A percentile compares a stretch with the other conserved stretches of the same genome.
Evolutionary conservation across 2,113 vertebrate genomes (phyloP).

Genomic region (Hiodon tergisus): DNA sequence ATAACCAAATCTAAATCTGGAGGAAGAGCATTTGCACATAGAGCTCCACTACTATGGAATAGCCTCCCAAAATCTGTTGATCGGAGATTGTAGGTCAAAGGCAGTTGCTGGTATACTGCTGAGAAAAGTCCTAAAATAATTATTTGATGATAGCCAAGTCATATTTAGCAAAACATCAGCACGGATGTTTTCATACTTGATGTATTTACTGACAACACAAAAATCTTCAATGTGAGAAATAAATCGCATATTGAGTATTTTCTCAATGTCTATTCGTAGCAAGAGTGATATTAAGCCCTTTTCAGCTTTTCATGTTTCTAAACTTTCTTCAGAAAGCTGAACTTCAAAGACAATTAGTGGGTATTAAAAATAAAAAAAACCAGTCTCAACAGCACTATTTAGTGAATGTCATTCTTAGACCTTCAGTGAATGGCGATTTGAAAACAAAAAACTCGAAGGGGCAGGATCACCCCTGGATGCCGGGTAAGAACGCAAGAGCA

Average conservation of each 20-base stretch:
- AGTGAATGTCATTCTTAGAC: constrained; percentile 27
- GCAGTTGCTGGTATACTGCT: no score
- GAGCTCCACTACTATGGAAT: no score
- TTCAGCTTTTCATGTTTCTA: not conserved
- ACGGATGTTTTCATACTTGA: no score
- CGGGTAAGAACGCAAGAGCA: constrained; percentile 10
- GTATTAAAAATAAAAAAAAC: constrained; percentile 24
- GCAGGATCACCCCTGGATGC: constrained; percentile 21
- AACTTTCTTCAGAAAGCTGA: constrained; percentile 21
- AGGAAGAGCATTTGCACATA: no score
- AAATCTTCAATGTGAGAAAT: no score
- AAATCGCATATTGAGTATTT: no score
- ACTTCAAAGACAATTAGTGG: constrained; percentile 33
- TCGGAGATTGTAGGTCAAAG: no score
- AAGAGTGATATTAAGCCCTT: not conserved
- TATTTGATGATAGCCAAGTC: not conserved
- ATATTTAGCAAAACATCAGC: not conserved
- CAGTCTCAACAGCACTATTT: constrained; percentile 29
- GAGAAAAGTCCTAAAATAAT: no score
- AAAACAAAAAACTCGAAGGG: constrained; percentile 32
- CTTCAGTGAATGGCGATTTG: constrained; percentile 37
- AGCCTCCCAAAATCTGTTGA: no score
- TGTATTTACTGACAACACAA: no score
- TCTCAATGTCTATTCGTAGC: not conserved
- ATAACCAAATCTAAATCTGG: no score